Conservation (phyloP, 1,140 invertebrate species). For the Paraescarpia echinospica region DNA sequence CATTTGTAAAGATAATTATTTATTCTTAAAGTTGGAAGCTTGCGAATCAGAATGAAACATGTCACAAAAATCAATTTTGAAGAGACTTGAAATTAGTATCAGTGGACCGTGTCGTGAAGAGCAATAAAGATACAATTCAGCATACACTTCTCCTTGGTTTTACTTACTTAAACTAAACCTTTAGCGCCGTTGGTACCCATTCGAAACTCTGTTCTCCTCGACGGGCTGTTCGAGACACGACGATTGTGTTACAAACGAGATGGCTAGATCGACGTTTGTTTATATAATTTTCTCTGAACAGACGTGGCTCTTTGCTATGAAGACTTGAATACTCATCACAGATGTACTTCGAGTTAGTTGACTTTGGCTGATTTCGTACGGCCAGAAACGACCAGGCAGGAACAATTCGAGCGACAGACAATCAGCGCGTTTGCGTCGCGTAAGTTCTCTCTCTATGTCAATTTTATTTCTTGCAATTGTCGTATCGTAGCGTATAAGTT, state of each 20-base stretch:
- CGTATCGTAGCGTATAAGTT: neutral
- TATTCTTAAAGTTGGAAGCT: neutral
- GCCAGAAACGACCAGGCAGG: neutral
- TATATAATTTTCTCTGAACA: neutral
- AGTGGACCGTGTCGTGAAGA: neutral
- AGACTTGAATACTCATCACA: neutral
- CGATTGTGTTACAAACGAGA: neutral
- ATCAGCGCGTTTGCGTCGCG: neutral
- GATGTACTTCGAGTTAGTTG: neutral
- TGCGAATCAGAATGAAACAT: neutral
- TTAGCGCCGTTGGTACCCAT: neutral
- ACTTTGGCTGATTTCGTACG: neutral
- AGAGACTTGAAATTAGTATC: neutral
- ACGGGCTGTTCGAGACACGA: neutral
- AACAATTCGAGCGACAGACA: neutral
- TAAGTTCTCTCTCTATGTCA: slow-evolving; percentile 1
- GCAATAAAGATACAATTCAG: neutral
- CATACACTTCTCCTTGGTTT: neutral
- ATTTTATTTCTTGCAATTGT: neutral
- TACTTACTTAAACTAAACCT: neutral
- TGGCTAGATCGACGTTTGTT: neutral
- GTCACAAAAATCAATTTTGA: neutral
- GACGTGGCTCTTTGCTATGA: neutral
- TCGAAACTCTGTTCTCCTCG: neutral
- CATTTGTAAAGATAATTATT: neutral